These are phyloP conservation scores for Upupa epops DNA, from an alignment of 2,113 vertebrate species.

Conservation along the genomic window DNA sequence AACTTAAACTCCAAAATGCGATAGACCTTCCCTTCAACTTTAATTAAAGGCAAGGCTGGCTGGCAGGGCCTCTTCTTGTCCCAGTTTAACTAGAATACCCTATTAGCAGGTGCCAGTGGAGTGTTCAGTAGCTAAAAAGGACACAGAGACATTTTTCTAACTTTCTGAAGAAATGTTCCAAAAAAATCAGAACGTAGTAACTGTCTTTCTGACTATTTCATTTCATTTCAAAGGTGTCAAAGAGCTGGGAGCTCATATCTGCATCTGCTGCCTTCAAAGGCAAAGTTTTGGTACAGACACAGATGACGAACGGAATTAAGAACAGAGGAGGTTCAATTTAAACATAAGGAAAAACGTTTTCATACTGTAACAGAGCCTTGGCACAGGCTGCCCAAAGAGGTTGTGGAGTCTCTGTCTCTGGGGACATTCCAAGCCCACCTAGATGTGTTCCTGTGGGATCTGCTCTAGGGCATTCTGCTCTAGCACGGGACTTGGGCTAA, in stretches of 20 bases:
- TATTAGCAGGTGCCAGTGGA: not conserved
- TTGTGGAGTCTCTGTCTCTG: too few relatives aligned
- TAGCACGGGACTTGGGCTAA: too few relatives aligned
- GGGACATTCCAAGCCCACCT: too few relatives aligned
- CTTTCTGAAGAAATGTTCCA: conserved; percentile 18
- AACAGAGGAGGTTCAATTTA: too few relatives aligned
- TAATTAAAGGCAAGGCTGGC: conserved; percentile 18
- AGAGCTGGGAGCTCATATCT: not conserved
- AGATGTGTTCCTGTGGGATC: too few relatives aligned
- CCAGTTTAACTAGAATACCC: conserved; percentile 7
- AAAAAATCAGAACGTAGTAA: conserved; percentile 5
- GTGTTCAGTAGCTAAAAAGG: conserved; percentile 8
- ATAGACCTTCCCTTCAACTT: not conserved
- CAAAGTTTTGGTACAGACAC: not conserved
- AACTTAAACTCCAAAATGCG: not conserved
- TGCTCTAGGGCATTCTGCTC: too few relatives aligned
- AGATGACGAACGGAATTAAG: not conserved
- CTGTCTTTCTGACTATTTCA: not conserved
- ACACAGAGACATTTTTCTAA: not conserved
- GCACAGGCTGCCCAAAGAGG: too few relatives aligned
- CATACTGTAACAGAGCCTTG: too few relatives aligned
- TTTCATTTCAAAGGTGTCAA: conserved; percentile 19
- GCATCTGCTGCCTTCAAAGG: conserved; percentile 8
- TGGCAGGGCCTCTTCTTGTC: conserved; percentile 3
- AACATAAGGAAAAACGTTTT: too few relatives aligned